A percentile compares a stretch with the other conserved stretches of the same genome.
phyloP scores from a whole-genome alignment of 2,113 vertebrate species.

The Gymnobelideus leadbeateri region DNA sequence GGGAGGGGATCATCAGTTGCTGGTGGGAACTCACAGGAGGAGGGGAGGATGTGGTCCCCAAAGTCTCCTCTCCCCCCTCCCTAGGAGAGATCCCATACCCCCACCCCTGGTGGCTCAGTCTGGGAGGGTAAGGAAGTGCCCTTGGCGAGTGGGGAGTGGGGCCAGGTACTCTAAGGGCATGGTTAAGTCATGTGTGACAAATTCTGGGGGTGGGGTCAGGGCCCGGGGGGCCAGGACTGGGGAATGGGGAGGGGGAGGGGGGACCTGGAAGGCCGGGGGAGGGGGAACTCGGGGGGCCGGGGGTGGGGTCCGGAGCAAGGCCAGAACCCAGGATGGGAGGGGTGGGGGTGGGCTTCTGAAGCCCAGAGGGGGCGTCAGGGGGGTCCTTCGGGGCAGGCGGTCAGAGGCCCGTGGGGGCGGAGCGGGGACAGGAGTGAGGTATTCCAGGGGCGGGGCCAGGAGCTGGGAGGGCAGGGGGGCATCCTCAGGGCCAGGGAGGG shows the following conservation, averaged over 20 bases:
- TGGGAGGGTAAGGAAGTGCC: slow-evolving; percentile 45
- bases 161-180: slow-evolving; percentile 70
- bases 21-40: slow-evolving; percentile 30
- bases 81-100: slow-evolving; percentile 11
- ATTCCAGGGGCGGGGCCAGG: slow-evolving; percentile 52
- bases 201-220: slow-evolving; percentile 47
- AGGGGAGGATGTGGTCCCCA: slow-evolving; percentile 73
- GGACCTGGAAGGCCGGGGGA: background rate
- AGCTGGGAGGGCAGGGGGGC: slow-evolving; percentile 54
- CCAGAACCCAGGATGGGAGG: slow-evolving; percentile 2
- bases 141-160: slow-evolving; percentile 70
- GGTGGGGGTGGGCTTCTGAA: slow-evolving; percentile 57
- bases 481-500: slow-evolving; percentile 60
- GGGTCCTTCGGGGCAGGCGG: slow-evolving; percentile 67
- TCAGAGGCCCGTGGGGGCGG: slow-evolving; percentile 73
- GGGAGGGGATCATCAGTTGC: slow-evolving; percentile 24
- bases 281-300: background rate
- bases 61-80: slow-evolving; percentile 68
- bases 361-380: slow-evolving; percentile 68
- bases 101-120: slow-evolving; percentile 53
- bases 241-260: background rate
- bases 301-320: background rate
- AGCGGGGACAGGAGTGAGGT: slow-evolving; percentile 59
- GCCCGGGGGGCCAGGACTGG: background rate
- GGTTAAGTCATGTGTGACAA: slow-evolving; percentile 46